A percentile compares a stretch with the other conserved stretches of the same genome.
Evolutionary conservation across 2,797 vertebrate species (phyloP).

Genomic region (Pseudocheirus occidentalis): DNA sequence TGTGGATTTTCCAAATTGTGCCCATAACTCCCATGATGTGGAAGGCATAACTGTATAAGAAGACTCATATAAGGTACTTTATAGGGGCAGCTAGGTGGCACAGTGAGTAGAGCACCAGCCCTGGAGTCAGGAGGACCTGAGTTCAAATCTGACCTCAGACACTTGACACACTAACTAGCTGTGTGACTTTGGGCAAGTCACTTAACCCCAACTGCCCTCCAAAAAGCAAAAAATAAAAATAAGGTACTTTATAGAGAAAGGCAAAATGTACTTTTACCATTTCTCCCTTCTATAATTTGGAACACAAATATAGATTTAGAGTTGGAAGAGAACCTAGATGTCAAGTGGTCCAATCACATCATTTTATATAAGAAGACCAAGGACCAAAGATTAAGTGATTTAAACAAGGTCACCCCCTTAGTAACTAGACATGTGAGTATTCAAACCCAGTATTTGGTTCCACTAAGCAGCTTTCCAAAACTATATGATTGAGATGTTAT

Average conservation of each 20-base stretch:
- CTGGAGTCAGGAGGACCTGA: no score
- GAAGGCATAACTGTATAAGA: conserved; percentile 35
- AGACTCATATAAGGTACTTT: conserved; percentile 6
- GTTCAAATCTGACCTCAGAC: no score
- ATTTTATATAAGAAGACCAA: neutral
- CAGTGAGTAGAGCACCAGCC: no score
- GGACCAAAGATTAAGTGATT: neutral
- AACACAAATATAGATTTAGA: neutral
- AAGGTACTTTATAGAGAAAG: conserved; percentile 14
- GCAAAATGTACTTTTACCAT: neutral
- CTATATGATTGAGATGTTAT: conserved; percentile 72
- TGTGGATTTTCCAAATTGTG: neutral
- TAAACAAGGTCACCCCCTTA: neutral
- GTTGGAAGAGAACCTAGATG: neutral
- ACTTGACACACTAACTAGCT: no score
- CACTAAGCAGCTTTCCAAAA: neutral
- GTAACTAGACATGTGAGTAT: neutral
- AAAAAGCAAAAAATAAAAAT: no score
- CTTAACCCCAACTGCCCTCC: no score
- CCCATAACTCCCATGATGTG: neutral
- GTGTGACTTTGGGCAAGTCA: no score
- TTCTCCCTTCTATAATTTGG: conserved; percentile 55
- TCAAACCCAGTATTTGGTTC: neutral
- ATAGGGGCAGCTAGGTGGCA: no score
- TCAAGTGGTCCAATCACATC: neutral